These are phyloP conservation scores for Sphyrna mokarran DNA, from an alignment of 2,113 vertebrate species.

Conservation along the genomic window DNA sequence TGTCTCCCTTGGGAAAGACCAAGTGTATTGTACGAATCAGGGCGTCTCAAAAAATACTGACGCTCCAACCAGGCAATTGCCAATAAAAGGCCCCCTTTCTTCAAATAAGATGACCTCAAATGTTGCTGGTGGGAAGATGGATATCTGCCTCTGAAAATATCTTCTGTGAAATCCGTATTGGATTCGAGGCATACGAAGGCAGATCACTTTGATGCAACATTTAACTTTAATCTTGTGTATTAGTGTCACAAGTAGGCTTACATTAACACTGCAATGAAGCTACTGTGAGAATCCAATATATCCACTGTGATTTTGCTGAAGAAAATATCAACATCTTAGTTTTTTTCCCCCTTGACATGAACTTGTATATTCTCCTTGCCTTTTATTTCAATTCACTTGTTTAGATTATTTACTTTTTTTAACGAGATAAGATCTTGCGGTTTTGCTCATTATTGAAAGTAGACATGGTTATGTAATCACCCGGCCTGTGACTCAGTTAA, in stretches of 20 bases:
- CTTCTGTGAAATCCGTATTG: not conserved
- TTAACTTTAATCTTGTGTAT: not conserved
- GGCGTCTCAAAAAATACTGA: not conserved
- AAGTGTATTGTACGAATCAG: not conserved
- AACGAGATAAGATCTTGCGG: slow-evolving; percentile 24
- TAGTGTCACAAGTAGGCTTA: no score
- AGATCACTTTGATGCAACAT: not conserved
- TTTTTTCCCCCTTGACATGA: not conserved
- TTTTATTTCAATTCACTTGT: slow-evolving; percentile 21
- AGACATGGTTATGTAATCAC: not conserved
- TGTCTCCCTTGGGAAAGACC: not conserved
- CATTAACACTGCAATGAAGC: no score
- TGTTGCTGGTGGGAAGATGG: not conserved
- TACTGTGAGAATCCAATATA: not conserved
- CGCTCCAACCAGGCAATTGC: not conserved
- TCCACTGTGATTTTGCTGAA: not conserved
- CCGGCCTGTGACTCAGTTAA: not conserved
- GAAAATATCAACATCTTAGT: not conserved
- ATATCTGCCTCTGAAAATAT: no score
- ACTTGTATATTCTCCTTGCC: not conserved
- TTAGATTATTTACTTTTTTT: not conserved
- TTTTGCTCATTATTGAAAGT: slow-evolving; percentile 9
- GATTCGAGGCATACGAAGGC: not conserved
- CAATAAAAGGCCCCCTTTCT: not conserved
- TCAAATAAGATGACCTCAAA: not conserved